Evolutionary conservation across 2,113 vertebrate genomes (phyloP).

Genomic region (Lepidothrix coronata): DNA sequence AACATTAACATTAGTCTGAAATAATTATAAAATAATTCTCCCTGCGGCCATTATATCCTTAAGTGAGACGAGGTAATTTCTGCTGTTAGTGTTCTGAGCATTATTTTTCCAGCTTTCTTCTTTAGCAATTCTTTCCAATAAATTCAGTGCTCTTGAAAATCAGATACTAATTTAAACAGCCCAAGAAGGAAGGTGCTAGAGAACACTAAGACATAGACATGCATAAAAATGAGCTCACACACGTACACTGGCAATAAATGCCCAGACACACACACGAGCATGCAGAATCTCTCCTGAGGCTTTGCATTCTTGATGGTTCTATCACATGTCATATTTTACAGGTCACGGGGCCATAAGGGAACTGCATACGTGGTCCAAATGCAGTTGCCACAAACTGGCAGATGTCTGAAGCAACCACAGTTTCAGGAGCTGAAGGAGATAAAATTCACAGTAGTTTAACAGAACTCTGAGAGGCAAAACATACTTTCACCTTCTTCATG

Average conservation of each 20-base stretch:
- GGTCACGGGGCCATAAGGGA: background rate
- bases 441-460: background rate
- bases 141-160: slow-evolving; percentile 30
- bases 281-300: background rate
- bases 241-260: background rate
- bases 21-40: slow-evolving; percentile 61
- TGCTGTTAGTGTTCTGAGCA: background rate
- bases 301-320: background rate
- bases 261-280: background rate
- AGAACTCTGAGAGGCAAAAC: background rate
- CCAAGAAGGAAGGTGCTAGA: background rate
- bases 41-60: background rate
- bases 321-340: background rate
- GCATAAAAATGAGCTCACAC: background rate
- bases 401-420: background rate
- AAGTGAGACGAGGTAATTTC: slow-evolving; percentile 6
- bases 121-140: background rate
- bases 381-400: background rate
- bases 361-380: background rate
- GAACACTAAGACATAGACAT: background rate
- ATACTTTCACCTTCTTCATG: background rate
- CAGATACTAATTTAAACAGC: slow-evolving; percentile 26
- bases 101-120: slow-evolving; percentile 10
- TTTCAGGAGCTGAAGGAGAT: background rate
- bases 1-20: slow-evolving; percentile 56